Evolutionary conservation across 2,888 invertebrate genomes (phyloP).

Genomic region (Galeopsomyia nigrocyanea): DNA sequence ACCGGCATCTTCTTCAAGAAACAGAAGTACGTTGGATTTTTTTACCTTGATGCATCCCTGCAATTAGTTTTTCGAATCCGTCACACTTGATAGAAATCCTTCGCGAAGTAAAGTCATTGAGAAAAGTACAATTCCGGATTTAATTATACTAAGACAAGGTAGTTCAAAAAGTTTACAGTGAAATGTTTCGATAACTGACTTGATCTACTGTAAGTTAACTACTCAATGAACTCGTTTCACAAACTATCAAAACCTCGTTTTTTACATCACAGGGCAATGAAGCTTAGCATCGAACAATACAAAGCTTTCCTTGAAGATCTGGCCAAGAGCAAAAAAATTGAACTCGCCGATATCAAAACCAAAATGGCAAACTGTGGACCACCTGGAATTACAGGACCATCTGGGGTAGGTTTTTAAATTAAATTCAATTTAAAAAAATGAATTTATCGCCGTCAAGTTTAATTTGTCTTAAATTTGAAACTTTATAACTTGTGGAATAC

Average conservation of each 20-base stretch:
- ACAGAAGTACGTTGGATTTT: slow-evolving; percentile 75
- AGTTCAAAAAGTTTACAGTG: background rate
- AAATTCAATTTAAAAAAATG: too few relatives aligned
- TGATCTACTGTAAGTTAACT: background rate
- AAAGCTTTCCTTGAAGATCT: slow-evolving; percentile 88
- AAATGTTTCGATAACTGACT: too few relatives aligned
- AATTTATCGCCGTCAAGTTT: too few relatives aligned
- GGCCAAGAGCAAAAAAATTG: slow-evolving; percentile 86
- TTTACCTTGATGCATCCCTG: too few relatives aligned
- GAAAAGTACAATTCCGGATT: too few relatives aligned
- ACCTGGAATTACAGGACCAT: slow-evolving; percentile 77
- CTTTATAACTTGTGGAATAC: too few relatives aligned
- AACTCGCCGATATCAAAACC: slow-evolving; percentile 82
- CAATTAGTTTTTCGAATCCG: too few relatives aligned
- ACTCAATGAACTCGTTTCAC: background rate
- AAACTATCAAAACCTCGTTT: background rate
- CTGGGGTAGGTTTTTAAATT: slow-evolving; percentile 69
- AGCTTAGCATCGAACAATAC: slow-evolving; percentile 83
- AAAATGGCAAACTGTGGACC: slow-evolving; percentile 86
- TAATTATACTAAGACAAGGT: too few relatives aligned
- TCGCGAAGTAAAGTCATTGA: background rate
- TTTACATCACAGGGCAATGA: slow-evolving; percentile 70
- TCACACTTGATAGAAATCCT: too few relatives aligned
- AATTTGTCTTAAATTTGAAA: too few relatives aligned
- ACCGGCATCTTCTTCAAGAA: slow-evolving; percentile 92